Percentiles rank a stretch among this genome's conserved stretches.
phyloP scores from a whole-genome alignment of 2,113 vertebrate species.

The Rhinolophus sinicus region DNA sequence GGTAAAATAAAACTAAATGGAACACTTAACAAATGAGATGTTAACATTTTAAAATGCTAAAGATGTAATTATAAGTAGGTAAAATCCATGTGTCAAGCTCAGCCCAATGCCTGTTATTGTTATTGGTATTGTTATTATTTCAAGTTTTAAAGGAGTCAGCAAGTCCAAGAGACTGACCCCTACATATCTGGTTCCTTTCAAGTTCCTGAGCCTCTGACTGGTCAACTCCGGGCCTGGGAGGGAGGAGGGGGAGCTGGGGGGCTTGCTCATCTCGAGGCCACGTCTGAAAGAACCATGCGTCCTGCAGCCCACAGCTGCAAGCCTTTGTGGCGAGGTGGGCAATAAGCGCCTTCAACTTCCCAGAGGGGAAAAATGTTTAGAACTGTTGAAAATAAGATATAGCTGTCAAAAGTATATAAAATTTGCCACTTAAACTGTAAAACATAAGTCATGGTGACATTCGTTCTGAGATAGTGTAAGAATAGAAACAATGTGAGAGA shows the following conservation, averaged over 20 bases:
- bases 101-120: neutral
- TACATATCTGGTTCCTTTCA: neutral
- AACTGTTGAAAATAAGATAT: conserved; percentile 30
- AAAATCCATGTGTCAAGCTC: neutral
- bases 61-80: neutral
- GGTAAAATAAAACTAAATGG: neutral
- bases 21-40: neutral
- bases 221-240: neutral
- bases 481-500: conserved; percentile 56
- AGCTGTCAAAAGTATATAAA: conserved; percentile 43
- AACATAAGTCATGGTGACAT: conserved; percentile 53
- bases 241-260: no score
- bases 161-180: neutral
- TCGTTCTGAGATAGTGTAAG: conserved; percentile 50
- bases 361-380: neutral
- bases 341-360: neutral
- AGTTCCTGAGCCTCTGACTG: neutral
- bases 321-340: no score
- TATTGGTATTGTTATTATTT: neutral
- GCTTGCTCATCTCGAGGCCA: rapidly evolving
- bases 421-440: conserved; percentile 48
- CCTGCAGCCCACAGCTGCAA: neutral
- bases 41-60: neutral
- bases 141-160: neutral
- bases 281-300: neutral